Percentiles rank a stretch among this genome's conserved stretches.
Conservation (phyloP, 2,797 vertebrate species). For the Falco novaeseelandiae region DNA sequence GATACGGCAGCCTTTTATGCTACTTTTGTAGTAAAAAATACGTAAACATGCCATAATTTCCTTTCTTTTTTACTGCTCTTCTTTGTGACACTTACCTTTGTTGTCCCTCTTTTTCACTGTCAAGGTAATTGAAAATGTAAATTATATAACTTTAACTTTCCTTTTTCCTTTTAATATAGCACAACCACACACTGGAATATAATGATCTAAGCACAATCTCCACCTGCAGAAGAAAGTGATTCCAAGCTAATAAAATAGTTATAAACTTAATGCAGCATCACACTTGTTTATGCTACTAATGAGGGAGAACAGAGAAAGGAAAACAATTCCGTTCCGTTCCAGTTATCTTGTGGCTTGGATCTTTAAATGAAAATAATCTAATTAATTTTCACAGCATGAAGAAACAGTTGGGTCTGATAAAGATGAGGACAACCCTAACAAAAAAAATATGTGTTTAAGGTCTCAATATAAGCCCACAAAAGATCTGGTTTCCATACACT, state of each 20-base stretch:
- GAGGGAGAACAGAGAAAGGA: background rate
- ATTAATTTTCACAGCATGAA: constrained; percentile 17
- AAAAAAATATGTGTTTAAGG: background rate
- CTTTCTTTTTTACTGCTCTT: background rate
- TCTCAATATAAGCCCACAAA: background rate
- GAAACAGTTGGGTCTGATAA: background rate
- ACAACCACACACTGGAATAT: background rate
- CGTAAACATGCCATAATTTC: background rate
- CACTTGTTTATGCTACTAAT: constrained; percentile 38
- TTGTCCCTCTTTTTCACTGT: background rate
- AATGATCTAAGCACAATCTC: background rate
- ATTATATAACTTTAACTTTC: background rate
- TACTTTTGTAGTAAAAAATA: background rate
- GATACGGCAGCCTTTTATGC: background rate
- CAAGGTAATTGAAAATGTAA: constrained; percentile 3
- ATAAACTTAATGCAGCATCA: constrained; percentile 32
- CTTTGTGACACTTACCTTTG: background rate
- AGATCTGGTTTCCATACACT: background rate
- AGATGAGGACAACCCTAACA: background rate
- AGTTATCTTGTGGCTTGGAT: background rate
- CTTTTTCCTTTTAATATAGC: constrained; percentile 15
- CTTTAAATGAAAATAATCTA: constrained; percentile 32
- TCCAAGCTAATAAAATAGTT: constrained; percentile 27
- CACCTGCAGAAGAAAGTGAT: constrained; percentile 14
- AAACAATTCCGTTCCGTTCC: constrained; percentile 10